These are phyloP conservation scores for Drosophila eugracilis DNA, from an alignment of 1,140 invertebrate genomes.

Conservation along the genomic window DNA sequence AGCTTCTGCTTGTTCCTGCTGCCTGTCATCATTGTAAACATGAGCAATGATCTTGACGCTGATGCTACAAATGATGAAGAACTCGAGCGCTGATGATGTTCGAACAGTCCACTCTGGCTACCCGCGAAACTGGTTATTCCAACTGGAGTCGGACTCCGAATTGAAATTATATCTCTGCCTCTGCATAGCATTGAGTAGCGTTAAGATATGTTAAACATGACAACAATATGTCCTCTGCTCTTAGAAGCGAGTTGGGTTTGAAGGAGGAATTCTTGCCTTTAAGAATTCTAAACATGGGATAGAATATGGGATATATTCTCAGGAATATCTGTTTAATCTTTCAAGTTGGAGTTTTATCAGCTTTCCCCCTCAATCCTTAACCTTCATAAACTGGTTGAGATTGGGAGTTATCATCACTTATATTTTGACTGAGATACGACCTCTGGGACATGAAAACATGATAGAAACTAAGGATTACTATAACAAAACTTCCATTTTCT, in stretches of 20 bases:
- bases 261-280: too few relatives aligned
- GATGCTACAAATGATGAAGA: conserved; percentile 85
- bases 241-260: conserved; percentile 42
- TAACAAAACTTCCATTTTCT: neutral
- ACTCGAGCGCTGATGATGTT: conserved; percentile 73
- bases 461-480: neutral
- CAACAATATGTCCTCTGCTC: conserved; percentile 76
- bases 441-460: neutral
- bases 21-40: conserved; percentile 84
- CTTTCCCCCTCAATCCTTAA: too few relatives aligned
- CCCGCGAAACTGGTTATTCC: conserved; percentile 43
- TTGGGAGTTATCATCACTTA: too few relatives aligned
- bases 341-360: too few relatives aligned
- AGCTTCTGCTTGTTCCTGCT: conserved; percentile 31
- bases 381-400: too few relatives aligned
- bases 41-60: conserved; percentile 85
- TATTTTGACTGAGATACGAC: too few relatives aligned
- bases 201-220: conserved; percentile 84
- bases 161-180: conserved; percentile 29
- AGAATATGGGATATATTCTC: too few relatives aligned
- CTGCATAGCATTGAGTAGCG: conserved; percentile 73
- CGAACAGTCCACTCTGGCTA: conserved; percentile 37
- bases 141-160: conserved; percentile 24
- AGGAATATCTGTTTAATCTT: too few relatives aligned
- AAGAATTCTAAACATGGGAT: too few relatives aligned